Base-by-base conservation (phyloP, 2,113 vertebrate species). In the Cacatua alba region DNA sequence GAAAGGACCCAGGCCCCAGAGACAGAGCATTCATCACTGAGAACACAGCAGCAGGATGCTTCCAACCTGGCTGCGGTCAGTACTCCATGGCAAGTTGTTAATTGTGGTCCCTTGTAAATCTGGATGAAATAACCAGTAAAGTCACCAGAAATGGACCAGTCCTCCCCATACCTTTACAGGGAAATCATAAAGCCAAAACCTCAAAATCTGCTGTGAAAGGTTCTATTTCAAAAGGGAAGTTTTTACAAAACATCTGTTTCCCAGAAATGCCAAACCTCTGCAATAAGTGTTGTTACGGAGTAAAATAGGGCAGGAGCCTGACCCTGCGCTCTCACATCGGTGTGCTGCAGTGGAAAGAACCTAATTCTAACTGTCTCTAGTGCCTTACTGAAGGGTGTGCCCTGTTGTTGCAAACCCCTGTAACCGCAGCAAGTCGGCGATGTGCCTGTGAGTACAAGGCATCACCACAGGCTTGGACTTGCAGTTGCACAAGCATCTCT, bases 31-130 rank as follows among this genome's bases (percentile, higher is more conserved):
- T 80, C 69, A n/a, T 41, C 46, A 6, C 60, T 83, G 35, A 55
- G 80, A 29, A 21, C 0, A 2, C 13, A 16, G 18, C 35, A 53
- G 44, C 37, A 4, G 23, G 79, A 7, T 20, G n/a, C 35, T 41
- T 17, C 60, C 67, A 9, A 10, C 82, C n/a, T 0, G 2, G 39
- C 39, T 14, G 1, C 2, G 0, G 14, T 6, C 43, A 7, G 67
- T 13, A 59, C n/a, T 29, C 19, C 57, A 4, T 1, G 57, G 37
- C 57, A 11, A 37, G 44, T 10, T 0, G 0, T 11, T 41, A 0
- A 2, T 17, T 11, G 26, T 44, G 39, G 20, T 15, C n/a, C 46
- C 53, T 26, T 41, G 41, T 48, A 23, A 62, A 33, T 12, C 52
- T 7, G 11, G 16, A 10, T 14, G 16, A 67, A 79, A 52, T 14